Percentiles rank a stretch among this genome's conserved stretches.
phyloP scores from a whole-genome alignment of 2,797 vertebrate genomes.

The Schizothorax lantsangensis region DNA sequence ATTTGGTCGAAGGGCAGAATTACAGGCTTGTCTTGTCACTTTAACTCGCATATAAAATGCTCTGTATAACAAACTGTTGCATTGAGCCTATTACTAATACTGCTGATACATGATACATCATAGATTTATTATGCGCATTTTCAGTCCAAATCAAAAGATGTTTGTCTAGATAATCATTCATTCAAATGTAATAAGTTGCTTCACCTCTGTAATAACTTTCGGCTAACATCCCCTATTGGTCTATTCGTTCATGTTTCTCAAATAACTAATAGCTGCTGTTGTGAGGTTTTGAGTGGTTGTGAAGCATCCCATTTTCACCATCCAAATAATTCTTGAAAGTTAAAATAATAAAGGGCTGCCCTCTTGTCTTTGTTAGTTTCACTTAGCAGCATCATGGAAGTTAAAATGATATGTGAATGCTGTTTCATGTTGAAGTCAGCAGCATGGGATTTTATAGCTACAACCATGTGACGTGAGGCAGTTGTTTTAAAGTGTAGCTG shows the following conservation, averaged over 20 bases:
- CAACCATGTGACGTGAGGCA: not conserved
- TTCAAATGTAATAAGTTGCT: not conserved
- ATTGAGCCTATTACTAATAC: not conserved
- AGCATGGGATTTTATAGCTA: not conserved
- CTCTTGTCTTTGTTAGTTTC: not conserved
- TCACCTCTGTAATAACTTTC: not conserved
- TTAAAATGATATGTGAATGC: not conserved
- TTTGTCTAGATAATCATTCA: not conserved
- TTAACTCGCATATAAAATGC: not conserved
- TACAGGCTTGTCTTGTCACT: not conserved
- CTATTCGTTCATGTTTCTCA: not conserved
- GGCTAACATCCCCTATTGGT: not conserved
- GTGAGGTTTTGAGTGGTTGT: not conserved
- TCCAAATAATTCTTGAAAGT: not conserved
- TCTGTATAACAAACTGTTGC: not conserved
- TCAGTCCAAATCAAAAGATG: not conserved
- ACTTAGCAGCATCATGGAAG: not conserved
- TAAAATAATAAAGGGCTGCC: not conserved
- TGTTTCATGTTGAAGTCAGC: not conserved
- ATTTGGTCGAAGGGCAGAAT: not conserved
- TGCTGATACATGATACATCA: not conserved
- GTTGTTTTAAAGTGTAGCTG: constrained; percentile 32
- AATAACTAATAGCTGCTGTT: not conserved
- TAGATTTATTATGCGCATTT: not conserved
- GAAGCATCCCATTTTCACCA: not conserved